Base-by-base conservation (phyloP, 2,797 vertebrate genomes). In the Neosilurus mollespiculum region DNA sequence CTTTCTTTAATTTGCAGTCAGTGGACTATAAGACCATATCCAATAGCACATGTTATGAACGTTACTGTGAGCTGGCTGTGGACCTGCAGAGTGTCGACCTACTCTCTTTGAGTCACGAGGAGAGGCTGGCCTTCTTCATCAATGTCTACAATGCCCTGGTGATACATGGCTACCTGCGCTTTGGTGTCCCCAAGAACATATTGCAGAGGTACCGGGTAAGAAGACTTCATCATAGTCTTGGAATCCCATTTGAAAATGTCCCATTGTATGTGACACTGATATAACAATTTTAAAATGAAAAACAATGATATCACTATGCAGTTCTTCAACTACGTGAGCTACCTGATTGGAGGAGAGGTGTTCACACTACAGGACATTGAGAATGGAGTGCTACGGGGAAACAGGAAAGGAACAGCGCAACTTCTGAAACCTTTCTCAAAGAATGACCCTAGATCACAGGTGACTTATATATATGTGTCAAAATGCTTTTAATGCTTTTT, bases 321-420 rank as follows among this genome's bases (percentile, higher is more conserved):
- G 94, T 95, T 95, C 90, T 95, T 95, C 81, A 96, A 95, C 89
- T 94, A 94, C 62, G 95, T 94, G 87, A 96, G 95, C 90, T 96
- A 95, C 91, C 90, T 95, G 86, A 96, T 96, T 87, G 94, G 95
- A 85, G 95, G 94, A 61, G 94, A 95, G 82, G 93, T 95, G 66
- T 96, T 94, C 89, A 95, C 95, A 0, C 87, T 95, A 72, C 94
- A 95, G 91, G 95, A 95, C 88, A 95, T 96, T 70, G 94, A 95
- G 89, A 95, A 96, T 14, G 95, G 95, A 0, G 92, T 96, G 18
- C 91, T 95, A 58, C 91, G 95, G 78, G 95, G 93, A 54, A 96
- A 96, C 92, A 92, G 92, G 75, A 96, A 94, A 89, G 95, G 95
- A 1, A n/a, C 94, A 0, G 93, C 94, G 20, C 94, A 95, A 87